A percentile compares a stretch with the other conserved stretches of the same genome.
Conservation (phyloP, 2,888 invertebrate species). For the Chydorus sphaericus region DNA sequence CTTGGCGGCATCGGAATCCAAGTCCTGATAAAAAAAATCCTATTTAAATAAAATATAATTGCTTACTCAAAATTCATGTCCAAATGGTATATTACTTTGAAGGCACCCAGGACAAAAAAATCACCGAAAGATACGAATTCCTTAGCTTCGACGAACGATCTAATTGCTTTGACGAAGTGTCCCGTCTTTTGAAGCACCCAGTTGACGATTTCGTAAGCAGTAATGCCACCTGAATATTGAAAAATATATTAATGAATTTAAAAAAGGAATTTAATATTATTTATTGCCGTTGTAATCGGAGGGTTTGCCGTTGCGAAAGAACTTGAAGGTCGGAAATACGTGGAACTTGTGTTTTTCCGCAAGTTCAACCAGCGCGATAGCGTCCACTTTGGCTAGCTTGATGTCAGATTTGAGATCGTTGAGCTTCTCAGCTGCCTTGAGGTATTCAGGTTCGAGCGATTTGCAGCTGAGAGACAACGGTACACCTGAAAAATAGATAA, state of each 20-base stretch:
- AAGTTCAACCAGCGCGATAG: conserved; percentile 74
- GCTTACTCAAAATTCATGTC: too few relatives aligned
- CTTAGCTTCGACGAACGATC: conserved; percentile 64
- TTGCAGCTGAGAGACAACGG: conserved; percentile 99
- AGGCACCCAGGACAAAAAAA: conserved; percentile 81
- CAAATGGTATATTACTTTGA: conserved; percentile 31
- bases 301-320: conserved; percentile 74
- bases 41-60: conserved; percentile 15
- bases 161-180: conserved; percentile 71
- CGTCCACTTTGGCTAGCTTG: conserved; percentile 91
- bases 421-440: conserved; percentile 76
- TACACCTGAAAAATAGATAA: conserved; percentile 60
- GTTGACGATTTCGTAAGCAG: conserved; percentile 75
- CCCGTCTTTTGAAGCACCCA: conserved; percentile 98
- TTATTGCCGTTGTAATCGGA: conserved; percentile 67
- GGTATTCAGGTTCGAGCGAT: conserved; percentile 87
- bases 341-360: conserved; percentile 75
- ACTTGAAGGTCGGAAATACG: conserved; percentile 95
- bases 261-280: conserved; percentile 14
- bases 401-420: conserved; percentile 64
- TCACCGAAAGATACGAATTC: conserved; percentile 61
- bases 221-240: conserved; percentile 66
- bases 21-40: conserved; percentile 50
- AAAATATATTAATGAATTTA: background rate
- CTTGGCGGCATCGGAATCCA: conserved; percentile 62